phyloP scores from a whole-genome alignment of 1,140 invertebrate genomes.

The Holotrichia oblita region DNA sequence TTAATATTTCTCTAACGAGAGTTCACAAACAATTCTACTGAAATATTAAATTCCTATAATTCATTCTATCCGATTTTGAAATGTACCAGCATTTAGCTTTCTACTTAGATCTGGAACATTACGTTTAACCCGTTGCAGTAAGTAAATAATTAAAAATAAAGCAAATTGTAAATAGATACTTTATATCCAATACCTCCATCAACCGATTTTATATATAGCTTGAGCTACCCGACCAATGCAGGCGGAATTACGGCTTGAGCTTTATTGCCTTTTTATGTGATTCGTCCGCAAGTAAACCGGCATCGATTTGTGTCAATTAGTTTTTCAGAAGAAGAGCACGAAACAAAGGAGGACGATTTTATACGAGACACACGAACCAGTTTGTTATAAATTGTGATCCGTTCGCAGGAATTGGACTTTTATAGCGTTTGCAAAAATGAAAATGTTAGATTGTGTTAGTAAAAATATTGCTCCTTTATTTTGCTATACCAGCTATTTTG shows the following conservation, averaged over 20 bases:
- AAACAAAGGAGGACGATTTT: background rate
- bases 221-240: background rate
- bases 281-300: conserved; percentile 2
- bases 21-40: no score
- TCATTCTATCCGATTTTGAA: background rate
- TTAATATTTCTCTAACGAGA: no score
- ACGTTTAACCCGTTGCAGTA: background rate
- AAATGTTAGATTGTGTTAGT: no score
- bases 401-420: background rate
- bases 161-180: background rate
- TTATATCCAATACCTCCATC: conserved; percentile 1
- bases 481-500: no score
- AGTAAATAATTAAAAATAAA: conserved; percentile 10
- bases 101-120: background rate
- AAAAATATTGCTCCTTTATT: no score
- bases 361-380: background rate
- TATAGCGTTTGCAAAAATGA: no score
- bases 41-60: no score
- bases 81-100: background rate
- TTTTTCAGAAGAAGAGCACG: background rate
- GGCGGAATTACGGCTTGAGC: background rate
- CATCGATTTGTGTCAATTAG: conserved; percentile 12
- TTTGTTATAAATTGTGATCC: background rate
- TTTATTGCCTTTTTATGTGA: conserved; percentile 21
- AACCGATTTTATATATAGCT: background rate